Evolutionary conservation across 2,113 vertebrate genomes (phyloP).

Genomic region (Pelodiscus sinensis): DNA sequence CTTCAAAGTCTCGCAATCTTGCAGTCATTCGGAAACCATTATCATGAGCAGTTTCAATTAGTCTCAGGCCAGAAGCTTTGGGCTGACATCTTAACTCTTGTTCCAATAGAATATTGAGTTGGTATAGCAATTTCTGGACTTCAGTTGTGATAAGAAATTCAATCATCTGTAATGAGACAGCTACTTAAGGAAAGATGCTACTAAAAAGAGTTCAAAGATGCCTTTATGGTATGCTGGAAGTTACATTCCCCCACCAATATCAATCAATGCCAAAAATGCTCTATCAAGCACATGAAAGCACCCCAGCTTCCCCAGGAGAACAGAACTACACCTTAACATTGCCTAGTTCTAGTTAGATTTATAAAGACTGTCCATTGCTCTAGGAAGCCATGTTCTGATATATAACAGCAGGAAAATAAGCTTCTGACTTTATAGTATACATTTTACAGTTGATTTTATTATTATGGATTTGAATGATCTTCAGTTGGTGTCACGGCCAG

Average conservation of each 20-base stretch:
- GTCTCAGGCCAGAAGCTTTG: conserved; percentile 87
- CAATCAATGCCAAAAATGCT: neutral
- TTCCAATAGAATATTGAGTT: conserved; percentile 86
- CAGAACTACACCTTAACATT: neutral
- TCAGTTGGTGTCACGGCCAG: neutral
- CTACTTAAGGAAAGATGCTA: neutral
- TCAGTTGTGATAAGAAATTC: conserved; percentile 78
- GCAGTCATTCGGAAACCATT: conserved; percentile 92
- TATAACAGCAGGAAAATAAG: neutral
- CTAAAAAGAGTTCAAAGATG: neutral
- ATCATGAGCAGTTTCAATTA: conserved; percentile 89
- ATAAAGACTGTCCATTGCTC: neutral
- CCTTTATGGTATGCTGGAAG: neutral
- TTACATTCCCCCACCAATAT: neutral
- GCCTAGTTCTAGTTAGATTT: neutral
- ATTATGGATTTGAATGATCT: neutral
- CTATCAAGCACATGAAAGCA: neutral
- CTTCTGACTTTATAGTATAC: neutral
- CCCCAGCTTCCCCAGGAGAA: neutral
- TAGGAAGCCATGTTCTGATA: neutral
- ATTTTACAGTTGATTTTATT: neutral
- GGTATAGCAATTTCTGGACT: conserved; percentile 79
- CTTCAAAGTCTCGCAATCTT: conserved; percentile 90
- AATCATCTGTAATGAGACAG: conserved; percentile 86
- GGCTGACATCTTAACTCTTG: conserved; percentile 89